phyloP scores from a whole-genome alignment of 2,888 invertebrate species.

The Drosophila lacicola region DNA sequence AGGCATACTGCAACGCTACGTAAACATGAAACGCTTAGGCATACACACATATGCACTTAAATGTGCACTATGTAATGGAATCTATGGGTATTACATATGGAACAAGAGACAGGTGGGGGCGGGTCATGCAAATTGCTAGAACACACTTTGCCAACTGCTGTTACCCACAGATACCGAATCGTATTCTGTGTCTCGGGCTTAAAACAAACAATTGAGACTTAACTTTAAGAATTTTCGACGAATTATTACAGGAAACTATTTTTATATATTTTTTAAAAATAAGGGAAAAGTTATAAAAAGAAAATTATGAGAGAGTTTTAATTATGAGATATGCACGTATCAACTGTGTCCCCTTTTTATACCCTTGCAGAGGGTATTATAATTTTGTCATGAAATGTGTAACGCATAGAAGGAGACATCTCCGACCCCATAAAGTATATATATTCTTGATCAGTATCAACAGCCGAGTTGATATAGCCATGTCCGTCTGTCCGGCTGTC shows the following conservation, averaged over 20 bases:
- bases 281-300: background rate
- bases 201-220: background rate
- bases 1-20: constrained; percentile 43
- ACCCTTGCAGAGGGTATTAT: too few relatives aligned
- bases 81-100: constrained; percentile 16
- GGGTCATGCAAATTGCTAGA: constrained; percentile 30
- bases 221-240: background rate
- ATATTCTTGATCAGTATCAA: too few relatives aligned
- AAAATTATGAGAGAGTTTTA: background rate
- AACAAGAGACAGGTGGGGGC: constrained; percentile 19
- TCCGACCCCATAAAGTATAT: too few relatives aligned
- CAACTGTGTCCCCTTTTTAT: too few relatives aligned
- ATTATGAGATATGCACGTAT: too few relatives aligned
- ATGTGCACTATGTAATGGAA: constrained; percentile 16
- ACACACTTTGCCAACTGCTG: constrained; percentile 7
- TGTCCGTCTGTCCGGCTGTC: too few relatives aligned
- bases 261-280: background rate
- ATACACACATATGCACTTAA: constrained; percentile 30
- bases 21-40: constrained; percentile 56
- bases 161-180: background rate
- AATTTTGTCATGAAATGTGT: too few relatives aligned
- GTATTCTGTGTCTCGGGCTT: background rate
- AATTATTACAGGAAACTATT: too few relatives aligned
- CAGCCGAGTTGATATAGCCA: too few relatives aligned
- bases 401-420: too few relatives aligned